Percentiles rank a stretch among this genome's conserved stretches.
These are phyloP conservation scores for Flabesymbios commensalis DNA, from an alignment of 2,888 invertebrate species.

Conservation along the genomic window DNA sequence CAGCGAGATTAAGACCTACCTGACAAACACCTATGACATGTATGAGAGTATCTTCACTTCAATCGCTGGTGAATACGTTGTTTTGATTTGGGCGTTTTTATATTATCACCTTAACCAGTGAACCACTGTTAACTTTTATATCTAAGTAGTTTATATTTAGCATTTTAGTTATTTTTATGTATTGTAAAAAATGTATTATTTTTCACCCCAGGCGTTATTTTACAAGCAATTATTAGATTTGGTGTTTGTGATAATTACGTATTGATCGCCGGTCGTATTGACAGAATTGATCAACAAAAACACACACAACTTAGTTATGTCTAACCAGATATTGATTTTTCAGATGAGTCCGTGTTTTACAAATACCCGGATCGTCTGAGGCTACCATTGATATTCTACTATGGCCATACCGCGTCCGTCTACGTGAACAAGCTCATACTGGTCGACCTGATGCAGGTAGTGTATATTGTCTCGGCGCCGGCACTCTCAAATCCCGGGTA, in stretches of 20 bases:
- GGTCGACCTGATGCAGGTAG: slow-evolving; percentile 52
- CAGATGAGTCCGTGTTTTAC: slow-evolving; percentile 52
- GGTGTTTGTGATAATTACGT: not conserved
- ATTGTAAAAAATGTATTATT: no score
- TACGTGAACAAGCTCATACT: slow-evolving; percentile 58
- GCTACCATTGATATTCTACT: slow-evolving; percentile 59
- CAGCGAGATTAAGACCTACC: slow-evolving; percentile 51
- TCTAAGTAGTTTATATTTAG: no score
- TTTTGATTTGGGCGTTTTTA: not conserved
- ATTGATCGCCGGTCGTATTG: not conserved
- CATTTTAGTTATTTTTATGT: no score
- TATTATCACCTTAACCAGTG: no score
- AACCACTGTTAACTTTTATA: no score
- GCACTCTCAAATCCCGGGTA: no score
- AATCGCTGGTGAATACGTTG: slow-evolving; percentile 45
- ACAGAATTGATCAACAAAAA: no score
- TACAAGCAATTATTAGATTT: no score
- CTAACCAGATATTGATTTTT: slow-evolving; percentile 23
- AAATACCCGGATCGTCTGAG: slow-evolving; percentile 56
- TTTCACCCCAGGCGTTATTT: no score
- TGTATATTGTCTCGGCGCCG: not conserved
- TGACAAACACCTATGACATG: slow-evolving; percentile 54
- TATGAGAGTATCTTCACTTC: slow-evolving; percentile 54
- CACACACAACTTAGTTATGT: not conserved
- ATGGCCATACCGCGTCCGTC: slow-evolving; percentile 56